Evolutionary conservation across 2,888 invertebrate species (phyloP).

Genomic region (Mechanitis messenoides): DNA sequence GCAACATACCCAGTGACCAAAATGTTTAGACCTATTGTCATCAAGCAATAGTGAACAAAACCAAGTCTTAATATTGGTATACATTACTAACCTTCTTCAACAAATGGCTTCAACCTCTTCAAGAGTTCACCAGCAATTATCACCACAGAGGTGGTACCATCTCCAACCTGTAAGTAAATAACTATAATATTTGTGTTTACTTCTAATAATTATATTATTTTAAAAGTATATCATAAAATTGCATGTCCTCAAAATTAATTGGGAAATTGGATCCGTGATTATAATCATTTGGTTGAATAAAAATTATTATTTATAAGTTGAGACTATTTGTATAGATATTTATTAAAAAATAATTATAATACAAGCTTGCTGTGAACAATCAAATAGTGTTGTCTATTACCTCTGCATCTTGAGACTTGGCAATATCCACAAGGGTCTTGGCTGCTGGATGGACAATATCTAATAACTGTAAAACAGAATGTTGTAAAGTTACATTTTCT

Average conservation of each 20-base stretch:
- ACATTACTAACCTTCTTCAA: constrained; percentile 86
- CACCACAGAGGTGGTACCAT: constrained; percentile 99
- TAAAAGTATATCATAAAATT: constrained; percentile 30
- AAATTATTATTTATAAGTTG: too few species aligned
- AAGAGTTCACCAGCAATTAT: constrained; percentile 96
- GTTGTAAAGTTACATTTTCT: too few species aligned
- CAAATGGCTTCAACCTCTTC: constrained; percentile 94
- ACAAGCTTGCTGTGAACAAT: not conserved
- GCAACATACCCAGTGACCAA: too few species aligned
- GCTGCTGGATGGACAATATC: constrained; percentile 99
- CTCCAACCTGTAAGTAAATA: constrained; percentile 85
- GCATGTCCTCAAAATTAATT: constrained; percentile 40
- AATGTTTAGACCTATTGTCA: too few species aligned
- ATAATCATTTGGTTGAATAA: constrained; percentile 44
- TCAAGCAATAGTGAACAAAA: not conserved
- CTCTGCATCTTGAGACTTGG: constrained; percentile 99
- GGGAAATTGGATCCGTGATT: constrained; percentile 66
- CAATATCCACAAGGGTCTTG: constrained; percentile 98
- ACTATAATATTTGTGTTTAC: not conserved
- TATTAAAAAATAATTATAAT: not conserved
- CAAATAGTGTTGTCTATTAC: constrained; percentile 60
- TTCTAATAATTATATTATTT: not conserved
- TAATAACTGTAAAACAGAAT: constrained; percentile 74
- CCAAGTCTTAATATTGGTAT: not conserved
- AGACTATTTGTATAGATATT: too few species aligned